phyloP scores from a whole-genome alignment of 2,113 vertebrate genomes.

The Lasiurus borealis region DNA sequence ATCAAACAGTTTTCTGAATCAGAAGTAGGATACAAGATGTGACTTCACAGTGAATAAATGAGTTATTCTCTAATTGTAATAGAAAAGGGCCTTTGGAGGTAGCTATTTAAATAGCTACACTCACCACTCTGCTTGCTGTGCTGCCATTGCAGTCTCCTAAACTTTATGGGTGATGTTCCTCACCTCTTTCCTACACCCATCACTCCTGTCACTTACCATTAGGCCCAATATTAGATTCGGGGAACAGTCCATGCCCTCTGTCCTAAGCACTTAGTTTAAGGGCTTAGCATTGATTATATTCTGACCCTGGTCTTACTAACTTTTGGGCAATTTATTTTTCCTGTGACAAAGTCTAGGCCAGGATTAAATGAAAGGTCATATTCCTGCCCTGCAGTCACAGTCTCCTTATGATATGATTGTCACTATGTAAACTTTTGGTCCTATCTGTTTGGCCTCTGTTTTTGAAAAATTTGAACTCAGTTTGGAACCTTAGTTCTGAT shows the following conservation, averaged over 20 bases:
- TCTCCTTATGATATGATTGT: background rate
- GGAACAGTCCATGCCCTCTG: background rate
- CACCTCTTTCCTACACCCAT: background rate
- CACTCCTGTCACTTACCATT: background rate
- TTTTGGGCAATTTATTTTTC: background rate
- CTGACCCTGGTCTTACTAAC: background rate
- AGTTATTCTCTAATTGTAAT: background rate
- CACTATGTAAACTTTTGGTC: background rate
- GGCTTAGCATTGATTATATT: background rate
- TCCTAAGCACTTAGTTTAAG: background rate
- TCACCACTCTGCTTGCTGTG: background rate
- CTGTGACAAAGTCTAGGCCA: background rate
- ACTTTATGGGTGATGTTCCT: background rate
- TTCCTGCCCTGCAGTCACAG: background rate
- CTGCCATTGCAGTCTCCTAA: background rate
- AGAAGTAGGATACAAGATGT: slow-evolving; percentile 37
- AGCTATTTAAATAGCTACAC: background rate
- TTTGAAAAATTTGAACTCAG: background rate
- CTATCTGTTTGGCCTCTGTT: background rate
- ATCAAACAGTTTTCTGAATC: slow-evolving; percentile 37
- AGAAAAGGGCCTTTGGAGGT: slow-evolving; percentile 9
- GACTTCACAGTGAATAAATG: background rate
- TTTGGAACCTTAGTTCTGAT: background rate
- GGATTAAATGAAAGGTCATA: background rate
- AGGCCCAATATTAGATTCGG: background rate